Conservation (phyloP, 2,113 vertebrate species). For the Eleginops maclovinus region DNA sequence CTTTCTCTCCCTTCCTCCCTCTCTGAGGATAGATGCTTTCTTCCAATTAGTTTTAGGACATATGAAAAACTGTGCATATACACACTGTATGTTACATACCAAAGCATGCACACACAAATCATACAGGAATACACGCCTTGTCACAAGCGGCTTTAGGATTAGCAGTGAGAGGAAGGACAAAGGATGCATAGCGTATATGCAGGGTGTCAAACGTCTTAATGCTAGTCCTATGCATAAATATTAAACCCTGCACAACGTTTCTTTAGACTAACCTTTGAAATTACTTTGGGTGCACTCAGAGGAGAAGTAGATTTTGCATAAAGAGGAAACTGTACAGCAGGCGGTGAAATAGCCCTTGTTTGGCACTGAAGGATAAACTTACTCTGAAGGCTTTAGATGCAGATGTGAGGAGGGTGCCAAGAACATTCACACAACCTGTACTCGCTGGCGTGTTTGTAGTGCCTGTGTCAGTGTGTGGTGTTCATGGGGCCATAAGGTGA, state of each 20-base stretch:
- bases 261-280: conserved; percentile 53
- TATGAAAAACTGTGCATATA: background rate
- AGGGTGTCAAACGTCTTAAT: conserved; percentile 45
- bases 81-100: background rate
- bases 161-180: conserved; percentile 48
- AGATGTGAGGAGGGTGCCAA: conserved; percentile 20
- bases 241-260: conserved; percentile 28
- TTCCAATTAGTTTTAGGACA: background rate
- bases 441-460: background rate
- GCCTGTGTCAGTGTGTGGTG: conserved; percentile 12
- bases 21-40: background rate
- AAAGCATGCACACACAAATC: background rate
- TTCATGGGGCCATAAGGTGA: conserved; percentile 17
- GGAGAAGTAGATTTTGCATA: conserved; percentile 54
- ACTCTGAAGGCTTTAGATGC: conserved; percentile 22
- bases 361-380: conserved; percentile 1
- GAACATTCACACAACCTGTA: conserved; percentile 3
- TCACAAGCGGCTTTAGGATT: conserved; percentile 55
- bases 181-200: conserved; percentile 56
- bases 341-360: conserved; percentile 39
- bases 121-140: conserved; percentile 17
- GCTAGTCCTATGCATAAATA: conserved; percentile 43
- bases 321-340: conserved; percentile 14
- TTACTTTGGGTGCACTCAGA: conserved; percentile 38
- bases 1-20: background rate